Evolutionary conservation across 2,797 vertebrate species (phyloP).

Genomic region (Fundulus diaphanus): DNA sequence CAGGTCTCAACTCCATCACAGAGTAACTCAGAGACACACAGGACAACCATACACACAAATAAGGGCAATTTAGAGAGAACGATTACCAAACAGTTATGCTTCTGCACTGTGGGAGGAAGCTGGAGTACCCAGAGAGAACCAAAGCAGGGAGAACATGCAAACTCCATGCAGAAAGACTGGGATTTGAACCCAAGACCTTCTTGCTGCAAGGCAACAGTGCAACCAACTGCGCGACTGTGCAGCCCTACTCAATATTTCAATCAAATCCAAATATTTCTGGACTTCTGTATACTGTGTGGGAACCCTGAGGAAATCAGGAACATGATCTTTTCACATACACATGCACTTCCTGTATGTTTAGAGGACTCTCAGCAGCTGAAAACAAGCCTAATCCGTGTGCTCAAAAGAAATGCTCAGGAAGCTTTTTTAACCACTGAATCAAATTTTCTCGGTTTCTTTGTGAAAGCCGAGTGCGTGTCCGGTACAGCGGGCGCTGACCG

Average conservation of each 20-base stretch:
- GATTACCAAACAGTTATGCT: too few relatives aligned
- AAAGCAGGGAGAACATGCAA: too few relatives aligned
- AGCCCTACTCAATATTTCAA: background rate
- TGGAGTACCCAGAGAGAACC: too few relatives aligned
- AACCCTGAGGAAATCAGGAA: background rate
- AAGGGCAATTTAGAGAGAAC: too few relatives aligned
- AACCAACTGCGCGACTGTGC: too few relatives aligned
- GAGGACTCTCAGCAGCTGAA: slow-evolving; percentile 15
- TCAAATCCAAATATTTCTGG: background rate
- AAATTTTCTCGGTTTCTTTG: slow-evolving; percentile 62
- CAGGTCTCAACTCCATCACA: too few relatives aligned
- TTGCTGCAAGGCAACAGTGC: too few relatives aligned
- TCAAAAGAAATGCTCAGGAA: slow-evolving; percentile 32
- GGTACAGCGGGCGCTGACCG: slow-evolving; percentile 79
- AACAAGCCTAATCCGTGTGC: slow-evolving; percentile 22
- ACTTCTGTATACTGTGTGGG: background rate
- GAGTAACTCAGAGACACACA: too few relatives aligned
- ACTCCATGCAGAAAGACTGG: too few relatives aligned
- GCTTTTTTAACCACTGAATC: slow-evolving; percentile 61
- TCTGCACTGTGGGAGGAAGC: too few relatives aligned
- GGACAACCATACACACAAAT: too few relatives aligned
- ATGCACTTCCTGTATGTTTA: background rate
- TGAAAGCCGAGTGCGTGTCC: slow-evolving; percentile 79
- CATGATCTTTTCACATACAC: background rate
- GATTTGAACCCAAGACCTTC: too few relatives aligned